Base-by-base conservation (phyloP, 2,888 invertebrate genomes). In the Hemaris fuciformis region DNA sequence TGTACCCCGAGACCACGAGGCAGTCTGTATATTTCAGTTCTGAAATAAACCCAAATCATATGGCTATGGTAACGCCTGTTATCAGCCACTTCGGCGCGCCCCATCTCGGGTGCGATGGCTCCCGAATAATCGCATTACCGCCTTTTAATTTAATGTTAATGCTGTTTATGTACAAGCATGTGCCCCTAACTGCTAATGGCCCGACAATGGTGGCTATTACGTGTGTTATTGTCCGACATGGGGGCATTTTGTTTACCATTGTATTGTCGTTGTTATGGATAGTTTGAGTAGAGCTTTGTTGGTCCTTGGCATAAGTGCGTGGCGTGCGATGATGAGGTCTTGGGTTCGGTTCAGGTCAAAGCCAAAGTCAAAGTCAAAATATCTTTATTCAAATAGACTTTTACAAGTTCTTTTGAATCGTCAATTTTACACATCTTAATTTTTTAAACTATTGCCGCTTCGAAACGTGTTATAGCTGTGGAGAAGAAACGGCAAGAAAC, bases 81-180 rank as follows among this genome's bases (percentile, higher is more conserved):
- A 53, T 31, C 31, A 53, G 53, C 27, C 53, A 8, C 53, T 27
- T 27, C 15, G 15, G 18, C 23, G 4, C 8, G 45, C 22, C 43
- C 59, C 43, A 59, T 59, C 59, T 59, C 43, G 13, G 31, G n/a
- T 10, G 31, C 41, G 25, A 8, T 10, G n/a, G n/a, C n/a, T n/a
- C 23, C 38, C 18, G 18, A 25, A 59, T 43, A 59, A 59, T 43
- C 43, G 59, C 25, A 43, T 43, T 43, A 59, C 43, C 43, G 27
- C 27, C 43, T 59, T 59, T 59, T 59, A 59, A 27, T 59, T 59
- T 43, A 59, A 59, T 42, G 59, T 43, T 59, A 59, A 59, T 42
- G 58, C 15, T 58, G 43, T 59, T 59, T 58, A 42, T 42, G 45
- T 53, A 8, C 15, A 18, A 53, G 27, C 53, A 53, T 5, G 53